phyloP scores from a whole-genome alignment of 2,113 vertebrate genomes.

The Emydura subglobosa region DNA sequence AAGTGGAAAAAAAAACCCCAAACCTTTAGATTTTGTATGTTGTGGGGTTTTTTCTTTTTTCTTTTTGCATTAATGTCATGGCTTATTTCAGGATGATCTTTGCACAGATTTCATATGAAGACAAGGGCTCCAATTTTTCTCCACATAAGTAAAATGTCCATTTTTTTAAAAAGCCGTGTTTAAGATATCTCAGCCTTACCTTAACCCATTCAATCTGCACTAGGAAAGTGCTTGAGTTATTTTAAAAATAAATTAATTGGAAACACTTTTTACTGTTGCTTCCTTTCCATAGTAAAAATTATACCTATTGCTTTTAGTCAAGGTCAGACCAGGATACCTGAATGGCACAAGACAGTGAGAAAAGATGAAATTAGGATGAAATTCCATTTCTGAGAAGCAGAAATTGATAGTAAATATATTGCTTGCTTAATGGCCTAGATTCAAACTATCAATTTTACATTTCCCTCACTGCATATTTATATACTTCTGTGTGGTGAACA shows the following conservation, averaged over 20 bases:
- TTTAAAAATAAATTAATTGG: neutral
- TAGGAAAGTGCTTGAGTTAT: neutral
- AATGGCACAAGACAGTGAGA: neutral
- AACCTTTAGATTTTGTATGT: neutral
- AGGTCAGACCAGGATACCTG: neutral
- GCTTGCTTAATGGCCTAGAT: neutral
- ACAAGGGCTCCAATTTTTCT: neutral
- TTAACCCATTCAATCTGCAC: neutral
- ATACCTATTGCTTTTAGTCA: neutral
- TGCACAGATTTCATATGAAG: neutral
- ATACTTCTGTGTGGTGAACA: neutral
- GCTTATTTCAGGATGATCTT: neutral
- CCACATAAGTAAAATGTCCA: neutral
- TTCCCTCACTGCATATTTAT: neutral
- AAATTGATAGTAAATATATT: neutral
- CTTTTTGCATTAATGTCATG: neutral
- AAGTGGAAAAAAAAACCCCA: neutral
- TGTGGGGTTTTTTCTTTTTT: neutral
- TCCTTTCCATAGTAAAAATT: conserved; percentile 18
- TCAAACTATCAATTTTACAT: neutral
- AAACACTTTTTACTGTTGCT: conserved; percentile 1
- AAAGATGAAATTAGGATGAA: neutral
- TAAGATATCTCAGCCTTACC: neutral
- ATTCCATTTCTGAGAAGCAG: neutral
- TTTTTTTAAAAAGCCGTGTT: neutral